Conservation (phyloP, 2,797 vertebrate species). For the Chloroceryle inda region DNA sequence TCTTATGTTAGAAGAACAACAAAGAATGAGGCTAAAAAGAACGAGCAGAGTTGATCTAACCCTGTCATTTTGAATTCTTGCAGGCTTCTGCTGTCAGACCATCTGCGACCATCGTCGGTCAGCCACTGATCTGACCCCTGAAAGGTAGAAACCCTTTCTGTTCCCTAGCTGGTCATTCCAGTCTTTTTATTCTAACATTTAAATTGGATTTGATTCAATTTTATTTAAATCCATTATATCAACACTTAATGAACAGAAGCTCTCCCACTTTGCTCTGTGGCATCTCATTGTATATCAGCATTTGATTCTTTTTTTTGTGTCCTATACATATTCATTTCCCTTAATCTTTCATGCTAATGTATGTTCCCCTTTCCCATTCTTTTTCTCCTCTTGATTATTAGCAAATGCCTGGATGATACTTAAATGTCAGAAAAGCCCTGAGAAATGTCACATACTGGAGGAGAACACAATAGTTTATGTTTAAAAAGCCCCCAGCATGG, state of each 20-base stretch:
- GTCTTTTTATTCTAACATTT: conserved; percentile 42
- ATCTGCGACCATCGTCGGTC: conserved; percentile 43
- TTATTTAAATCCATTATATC: conserved; percentile 61
- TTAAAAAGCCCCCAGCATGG: background rate
- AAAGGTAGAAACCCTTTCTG: conserved; percentile 17
- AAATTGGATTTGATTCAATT: conserved; percentile 46
- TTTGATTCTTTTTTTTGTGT: background rate
- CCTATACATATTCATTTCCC: conserved; percentile 48
- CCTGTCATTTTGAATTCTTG: conserved; percentile 1
- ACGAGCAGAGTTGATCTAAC: background rate
- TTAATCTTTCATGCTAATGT: conserved; percentile 1
- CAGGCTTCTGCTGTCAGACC: background rate
- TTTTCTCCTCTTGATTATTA: conserved; percentile 17
- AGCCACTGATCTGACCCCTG: conserved; percentile 31
- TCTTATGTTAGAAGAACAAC: background rate
- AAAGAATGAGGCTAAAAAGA: background rate
- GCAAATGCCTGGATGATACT: background rate
- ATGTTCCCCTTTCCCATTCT: conserved; percentile 8
- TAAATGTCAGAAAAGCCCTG: conserved; percentile 32
- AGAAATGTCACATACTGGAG: background rate
- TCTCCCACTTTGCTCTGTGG: conserved; percentile 32
- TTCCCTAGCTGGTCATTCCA: background rate
- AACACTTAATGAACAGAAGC: conserved; percentile 49
- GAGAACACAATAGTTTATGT: background rate
- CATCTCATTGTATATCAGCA: conserved; percentile 11